phyloP scores from a whole-genome alignment of 2,113 vertebrate species.

The Glareola pratincola region DNA sequence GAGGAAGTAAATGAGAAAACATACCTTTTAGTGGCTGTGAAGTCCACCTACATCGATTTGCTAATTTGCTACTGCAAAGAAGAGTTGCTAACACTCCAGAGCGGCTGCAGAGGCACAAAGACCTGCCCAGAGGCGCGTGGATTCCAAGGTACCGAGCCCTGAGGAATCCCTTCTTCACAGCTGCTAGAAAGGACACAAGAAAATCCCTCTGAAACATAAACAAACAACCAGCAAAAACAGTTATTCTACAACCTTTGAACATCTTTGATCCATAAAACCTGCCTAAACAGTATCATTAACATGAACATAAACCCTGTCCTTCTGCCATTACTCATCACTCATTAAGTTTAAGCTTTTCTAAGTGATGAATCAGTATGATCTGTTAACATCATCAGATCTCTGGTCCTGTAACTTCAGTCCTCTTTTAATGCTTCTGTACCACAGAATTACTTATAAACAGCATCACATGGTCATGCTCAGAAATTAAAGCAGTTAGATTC shows the following conservation, averaged over 20 bases:
- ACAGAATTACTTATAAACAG: neutral
- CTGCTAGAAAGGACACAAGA: neutral
- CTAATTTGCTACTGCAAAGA: neutral
- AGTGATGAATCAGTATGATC: neutral
- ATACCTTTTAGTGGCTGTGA: neutral
- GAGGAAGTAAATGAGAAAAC: neutral
- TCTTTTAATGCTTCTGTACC: neutral
- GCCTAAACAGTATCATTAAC: neutral
- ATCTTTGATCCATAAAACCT: neutral
- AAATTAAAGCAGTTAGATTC: neutral
- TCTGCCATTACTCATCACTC: neutral
- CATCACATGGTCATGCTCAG: neutral
- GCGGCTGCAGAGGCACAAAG: neutral
- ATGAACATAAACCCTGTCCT: neutral
- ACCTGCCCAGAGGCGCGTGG: neutral
- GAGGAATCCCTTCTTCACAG: neutral
- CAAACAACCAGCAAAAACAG: rapidly evolving
- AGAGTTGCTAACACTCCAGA: neutral
- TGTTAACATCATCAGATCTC: neutral
- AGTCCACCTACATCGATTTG: neutral
- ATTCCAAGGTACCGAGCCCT: too few relatives aligned
- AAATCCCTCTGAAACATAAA: neutral
- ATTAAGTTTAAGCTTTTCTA: neutral
- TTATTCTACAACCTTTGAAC: neutral
- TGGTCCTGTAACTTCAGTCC: neutral